Evolutionary conservation across 1,140 invertebrate genomes (phyloP).

Genomic region (Piezodorus guildinii): DNA sequence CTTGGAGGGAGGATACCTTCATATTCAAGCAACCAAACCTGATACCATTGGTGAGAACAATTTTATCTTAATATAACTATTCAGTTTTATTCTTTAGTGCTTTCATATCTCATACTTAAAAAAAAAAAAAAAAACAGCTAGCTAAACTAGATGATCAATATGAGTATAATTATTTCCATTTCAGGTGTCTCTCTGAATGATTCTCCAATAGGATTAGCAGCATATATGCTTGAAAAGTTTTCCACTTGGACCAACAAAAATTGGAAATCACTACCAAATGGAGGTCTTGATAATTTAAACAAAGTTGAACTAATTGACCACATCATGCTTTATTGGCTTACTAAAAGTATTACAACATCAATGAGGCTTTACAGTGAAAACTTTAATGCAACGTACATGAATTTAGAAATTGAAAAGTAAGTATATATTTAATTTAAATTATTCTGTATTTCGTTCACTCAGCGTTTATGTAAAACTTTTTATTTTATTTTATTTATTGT

Average conservation of each 20-base stretch:
- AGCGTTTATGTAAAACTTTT: too few relatives aligned
- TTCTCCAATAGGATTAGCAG: constrained; percentile 39
- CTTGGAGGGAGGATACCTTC: constrained; percentile 66
- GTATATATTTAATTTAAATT: too few relatives aligned
- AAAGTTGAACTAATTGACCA: constrained; percentile 74
- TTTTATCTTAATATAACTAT: not conserved
- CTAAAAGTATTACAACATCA: constrained; percentile 62
- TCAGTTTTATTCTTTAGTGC: too few relatives aligned
- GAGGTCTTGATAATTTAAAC: constrained; percentile 50
- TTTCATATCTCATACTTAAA: constrained; percentile 10
- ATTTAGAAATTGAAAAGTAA: constrained; percentile 35
- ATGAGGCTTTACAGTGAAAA: constrained; percentile 62
- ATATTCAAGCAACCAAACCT: constrained; percentile 79
- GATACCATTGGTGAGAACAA: constrained; percentile 65
- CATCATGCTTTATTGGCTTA: constrained; percentile 78
- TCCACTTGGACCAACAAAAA: constrained; percentile 50
- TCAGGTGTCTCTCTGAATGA: constrained; percentile 37
- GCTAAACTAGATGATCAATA: not conserved
- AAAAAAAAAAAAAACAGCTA: constrained; percentile 8
- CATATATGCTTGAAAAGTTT: constrained; percentile 58
- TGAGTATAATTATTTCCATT: not conserved
- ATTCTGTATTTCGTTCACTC: too few relatives aligned
- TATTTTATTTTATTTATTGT: too few relatives aligned
- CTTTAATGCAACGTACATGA: constrained; percentile 35
- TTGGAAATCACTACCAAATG: constrained; percentile 47